Evolutionary conservation across 2,113 vertebrate genomes (phyloP).

Genomic region (Micronycteris hirsuta): DNA sequence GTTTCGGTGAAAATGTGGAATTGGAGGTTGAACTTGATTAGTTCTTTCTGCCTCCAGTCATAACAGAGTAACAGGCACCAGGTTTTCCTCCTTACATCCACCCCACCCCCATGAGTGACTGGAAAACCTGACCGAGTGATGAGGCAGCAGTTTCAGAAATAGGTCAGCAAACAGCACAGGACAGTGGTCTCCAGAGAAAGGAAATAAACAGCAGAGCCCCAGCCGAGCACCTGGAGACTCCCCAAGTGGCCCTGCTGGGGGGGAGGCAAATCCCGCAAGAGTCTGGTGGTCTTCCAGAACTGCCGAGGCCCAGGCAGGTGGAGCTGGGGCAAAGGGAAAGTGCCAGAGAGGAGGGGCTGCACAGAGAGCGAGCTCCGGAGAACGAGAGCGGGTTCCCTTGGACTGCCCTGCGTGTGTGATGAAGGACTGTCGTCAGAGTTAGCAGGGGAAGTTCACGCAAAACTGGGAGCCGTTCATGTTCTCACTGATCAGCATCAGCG

Average conservation of each 20-base stretch:
- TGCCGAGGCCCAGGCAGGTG: not conserved
- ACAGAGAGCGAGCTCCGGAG: not conserved
- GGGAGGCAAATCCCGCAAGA: not conserved
- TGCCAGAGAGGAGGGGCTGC: not conserved
- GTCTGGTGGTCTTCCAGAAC: not conserved
- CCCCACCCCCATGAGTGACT: not conserved
- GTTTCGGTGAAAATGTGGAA: slow-evolving; percentile 18
- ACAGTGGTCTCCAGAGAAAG: not conserved
- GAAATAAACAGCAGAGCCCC: not conserved
- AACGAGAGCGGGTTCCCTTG: not conserved
- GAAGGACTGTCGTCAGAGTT: not conserved
- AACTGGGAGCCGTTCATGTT: not conserved
- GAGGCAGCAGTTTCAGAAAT: slow-evolving; percentile 31
- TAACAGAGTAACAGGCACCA: not conserved
- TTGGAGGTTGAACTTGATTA: not conserved
- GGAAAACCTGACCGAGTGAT: not conserved
- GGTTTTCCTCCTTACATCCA: not conserved
- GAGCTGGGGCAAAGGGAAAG: not conserved
- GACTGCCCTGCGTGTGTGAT: not conserved
- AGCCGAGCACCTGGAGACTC: not conserved
- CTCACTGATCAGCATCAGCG: not conserved
- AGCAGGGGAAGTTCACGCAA: not conserved
- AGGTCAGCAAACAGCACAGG: not conserved
- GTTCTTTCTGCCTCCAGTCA: not conserved
- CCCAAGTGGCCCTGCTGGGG: not conserved